A percentile compares a stretch with the other conserved stretches of the same genome.
Conservation (phyloP, 1,140 invertebrate species). For the Pseudomyrmex dendroicus region DNA sequence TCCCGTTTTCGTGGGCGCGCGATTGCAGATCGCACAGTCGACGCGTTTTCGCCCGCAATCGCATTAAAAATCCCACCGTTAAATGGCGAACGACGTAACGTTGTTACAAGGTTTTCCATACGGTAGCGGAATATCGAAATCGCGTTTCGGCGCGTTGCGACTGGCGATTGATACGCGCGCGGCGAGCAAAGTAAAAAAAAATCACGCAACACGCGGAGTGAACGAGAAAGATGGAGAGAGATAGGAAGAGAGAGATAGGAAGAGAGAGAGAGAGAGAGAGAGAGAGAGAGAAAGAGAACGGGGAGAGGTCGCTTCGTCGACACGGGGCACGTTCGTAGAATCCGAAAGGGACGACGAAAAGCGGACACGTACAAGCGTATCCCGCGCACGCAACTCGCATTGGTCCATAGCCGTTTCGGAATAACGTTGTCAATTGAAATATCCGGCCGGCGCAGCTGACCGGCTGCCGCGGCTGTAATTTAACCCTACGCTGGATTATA, state of each 20-base stretch:
- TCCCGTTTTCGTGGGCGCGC: conserved; percentile 47
- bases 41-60: conserved; percentile 37
- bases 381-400: conserved; percentile 40
- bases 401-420: conserved; percentile 58
- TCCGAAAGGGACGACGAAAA: conserved; percentile 55
- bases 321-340: conserved; percentile 58
- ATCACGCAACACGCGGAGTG: conserved; percentile 28
- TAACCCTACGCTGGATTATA: conserved; percentile 71
- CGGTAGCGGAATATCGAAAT: conserved; percentile 59
- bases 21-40: conserved; percentile 34
- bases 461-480: conserved; percentile 64
- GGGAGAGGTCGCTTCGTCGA: conserved; percentile 38
- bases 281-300: neutral
- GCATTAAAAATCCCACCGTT: conserved; percentile 60
- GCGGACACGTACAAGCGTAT: conserved; percentile 51
- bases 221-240: conserved; percentile 5
- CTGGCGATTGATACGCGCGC: conserved; percentile 57
- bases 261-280: neutral
- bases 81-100: conserved; percentile 59
- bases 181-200: conserved; percentile 53
- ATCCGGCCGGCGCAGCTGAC: conserved; percentile 50
- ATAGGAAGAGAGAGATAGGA: neutral
- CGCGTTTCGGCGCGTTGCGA: conserved; percentile 47
- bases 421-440: conserved; percentile 74
- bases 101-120: conserved; percentile 58